Conservation (phyloP, 2,113 vertebrate genomes). For the Oenanthe oenanthe region DNA sequence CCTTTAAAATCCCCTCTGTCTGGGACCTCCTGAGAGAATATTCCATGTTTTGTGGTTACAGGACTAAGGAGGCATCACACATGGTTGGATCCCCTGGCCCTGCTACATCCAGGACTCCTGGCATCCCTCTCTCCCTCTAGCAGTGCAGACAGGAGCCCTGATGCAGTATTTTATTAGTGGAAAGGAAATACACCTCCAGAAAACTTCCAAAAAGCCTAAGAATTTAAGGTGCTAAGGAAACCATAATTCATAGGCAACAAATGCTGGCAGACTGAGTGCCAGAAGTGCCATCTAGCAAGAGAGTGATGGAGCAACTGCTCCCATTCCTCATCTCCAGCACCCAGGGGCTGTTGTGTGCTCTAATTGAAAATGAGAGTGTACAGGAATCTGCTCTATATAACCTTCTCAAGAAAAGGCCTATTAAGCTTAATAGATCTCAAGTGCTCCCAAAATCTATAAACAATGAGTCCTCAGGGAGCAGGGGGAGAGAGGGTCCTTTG, state of each 20-base stretch:
- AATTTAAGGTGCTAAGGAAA: slow-evolving; percentile 21
- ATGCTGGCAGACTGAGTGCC: slow-evolving; percentile 16
- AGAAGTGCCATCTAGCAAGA: slow-evolving; percentile 24
- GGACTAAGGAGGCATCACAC: neutral
- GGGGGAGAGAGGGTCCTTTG: neutral
- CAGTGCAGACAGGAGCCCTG: neutral
- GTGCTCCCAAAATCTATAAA: neutral
- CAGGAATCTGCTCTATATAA: neutral
- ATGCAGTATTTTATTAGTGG: neutral
- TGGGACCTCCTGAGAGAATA: neutral
- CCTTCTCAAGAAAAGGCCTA: neutral
- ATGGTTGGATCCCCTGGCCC: neutral
- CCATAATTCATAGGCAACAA: slow-evolving; percentile 14
- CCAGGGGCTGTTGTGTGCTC: neutral
- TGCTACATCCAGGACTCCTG: neutral
- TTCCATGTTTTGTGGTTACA: neutral
- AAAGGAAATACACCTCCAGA: neutral
- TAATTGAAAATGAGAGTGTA: slow-evolving; percentile 18
- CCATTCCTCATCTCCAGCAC: neutral
- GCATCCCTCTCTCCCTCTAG: neutral
- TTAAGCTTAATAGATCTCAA: slow-evolving; percentile 37
- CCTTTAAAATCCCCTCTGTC: neutral
- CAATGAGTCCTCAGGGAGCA: neutral
- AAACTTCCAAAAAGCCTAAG: neutral
- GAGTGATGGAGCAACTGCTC: slow-evolving; percentile 25